Base-by-base conservation (phyloP, 2,888 invertebrate species). In the Diarsia dahlii region DNA sequence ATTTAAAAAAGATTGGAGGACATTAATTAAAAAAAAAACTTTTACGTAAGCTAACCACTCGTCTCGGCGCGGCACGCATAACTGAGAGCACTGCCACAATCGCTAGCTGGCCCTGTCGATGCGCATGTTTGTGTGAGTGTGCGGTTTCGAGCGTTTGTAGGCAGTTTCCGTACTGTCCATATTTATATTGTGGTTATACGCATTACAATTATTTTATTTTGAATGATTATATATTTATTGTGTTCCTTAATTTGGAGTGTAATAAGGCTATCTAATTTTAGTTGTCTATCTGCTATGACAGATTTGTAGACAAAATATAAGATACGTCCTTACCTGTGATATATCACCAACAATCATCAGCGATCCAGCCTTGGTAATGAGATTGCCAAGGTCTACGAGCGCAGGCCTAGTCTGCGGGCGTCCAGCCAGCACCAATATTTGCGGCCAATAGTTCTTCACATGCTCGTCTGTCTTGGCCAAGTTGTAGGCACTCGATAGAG, bases 371-470 rank as follows among this genome's bases (percentile, higher is more conserved):
- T 99, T 99, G 20, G 99, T 99, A 84, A 99, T 98, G 87, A 98
- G 97, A 91, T 98, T 97, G 0, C 98, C 99, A 87, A 99, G 98
- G 94, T 99, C 99, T 0, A 99, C 97, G 0, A 99, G 96, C 0
- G 99, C 98, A 1, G 99, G 99, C 52, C 99, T 97, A 4, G 97
- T 97, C 81, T 98, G 98, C 0, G 99, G 99, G 80, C 98, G 96
- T 0, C 99, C 99, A 3, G 98, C 97, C 56, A 99, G 96, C 54
- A 99, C 98, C 88, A 99, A 95, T 82, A 97, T 94, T 95, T 99
- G 99, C 0, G 99, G 99, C 92, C 99, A 98, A 95, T 99, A 99
- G 96, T 99, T 99, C 95, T 99, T 99, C 28, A 99, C 99, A 93
- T 99, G 99, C 90, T 99, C 99, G 46, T 98, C 98, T 0, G 99